Conservation (phyloP, 2,113 vertebrate genomes). For the Alligator sinensis region DNA sequence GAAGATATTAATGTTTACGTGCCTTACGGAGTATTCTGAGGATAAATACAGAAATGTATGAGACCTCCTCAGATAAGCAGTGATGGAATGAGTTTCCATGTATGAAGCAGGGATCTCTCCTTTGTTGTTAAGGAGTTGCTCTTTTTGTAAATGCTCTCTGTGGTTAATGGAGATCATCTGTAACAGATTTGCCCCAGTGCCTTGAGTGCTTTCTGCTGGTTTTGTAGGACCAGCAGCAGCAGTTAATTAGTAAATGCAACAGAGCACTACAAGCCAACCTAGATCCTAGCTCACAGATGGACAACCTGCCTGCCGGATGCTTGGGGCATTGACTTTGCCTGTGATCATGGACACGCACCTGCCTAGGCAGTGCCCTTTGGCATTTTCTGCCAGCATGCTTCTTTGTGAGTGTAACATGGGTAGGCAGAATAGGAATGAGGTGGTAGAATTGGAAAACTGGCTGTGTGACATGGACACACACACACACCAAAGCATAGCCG, state of each 20-base stretch:
- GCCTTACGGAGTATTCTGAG: neutral
- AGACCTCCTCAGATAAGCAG: neutral
- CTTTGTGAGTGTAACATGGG: neutral
- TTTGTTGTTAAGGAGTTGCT: neutral
- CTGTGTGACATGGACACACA: neutral
- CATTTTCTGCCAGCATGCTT: rapidly evolving
- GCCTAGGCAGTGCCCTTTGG: rapidly evolving
- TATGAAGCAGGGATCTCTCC: neutral
- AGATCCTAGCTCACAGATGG: neutral
- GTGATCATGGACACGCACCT: rapidly evolving
- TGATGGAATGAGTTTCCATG: neutral
- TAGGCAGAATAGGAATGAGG: rapidly evolving
- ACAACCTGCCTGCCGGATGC: neutral
- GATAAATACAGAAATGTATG: neutral
- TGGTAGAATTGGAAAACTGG: neutral
- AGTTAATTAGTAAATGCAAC: neutral
- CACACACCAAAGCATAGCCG: rapidly evolving
- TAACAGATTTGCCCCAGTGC: rapidly evolving
- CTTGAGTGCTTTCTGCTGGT: neutral
- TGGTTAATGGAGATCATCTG: neutral
- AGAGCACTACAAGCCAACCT: neutral
- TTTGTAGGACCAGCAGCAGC: neutral
- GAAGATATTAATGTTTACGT: neutral
- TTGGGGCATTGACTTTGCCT: neutral
- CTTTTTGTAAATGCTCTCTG: neutral